phyloP scores from a whole-genome alignment of 2,113 vertebrate species.

The Epinephelus cyanopodus region DNA sequence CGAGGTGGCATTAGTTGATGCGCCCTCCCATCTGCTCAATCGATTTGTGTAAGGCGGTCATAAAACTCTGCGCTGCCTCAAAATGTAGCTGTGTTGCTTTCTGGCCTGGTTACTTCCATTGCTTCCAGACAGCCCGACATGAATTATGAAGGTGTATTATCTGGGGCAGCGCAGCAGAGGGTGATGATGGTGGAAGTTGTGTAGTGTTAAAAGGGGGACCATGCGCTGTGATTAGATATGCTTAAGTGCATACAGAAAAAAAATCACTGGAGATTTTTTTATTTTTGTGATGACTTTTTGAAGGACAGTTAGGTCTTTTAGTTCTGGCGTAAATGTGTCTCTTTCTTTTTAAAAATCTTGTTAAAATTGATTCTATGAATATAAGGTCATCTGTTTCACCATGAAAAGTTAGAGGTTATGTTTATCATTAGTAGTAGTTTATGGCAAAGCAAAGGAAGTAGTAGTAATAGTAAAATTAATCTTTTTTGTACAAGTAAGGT shows the following conservation, averaged over 20 bases:
- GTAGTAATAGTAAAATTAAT: neutral
- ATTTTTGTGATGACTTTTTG: neutral
- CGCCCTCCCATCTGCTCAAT: no score
- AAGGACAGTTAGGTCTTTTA: neutral
- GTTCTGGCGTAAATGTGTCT: neutral
- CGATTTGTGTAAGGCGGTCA: no score
- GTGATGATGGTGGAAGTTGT: neutral
- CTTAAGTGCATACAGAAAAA: neutral
- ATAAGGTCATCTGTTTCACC: neutral
- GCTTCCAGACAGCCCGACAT: constrained; percentile 42
- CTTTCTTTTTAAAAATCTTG: neutral
- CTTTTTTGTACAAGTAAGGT: neutral
- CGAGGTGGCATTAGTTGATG: no score
- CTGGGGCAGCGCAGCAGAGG: constrained; percentile 45
- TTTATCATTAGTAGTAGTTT: neutral
- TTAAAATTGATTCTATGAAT: neutral
- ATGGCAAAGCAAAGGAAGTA: neutral
- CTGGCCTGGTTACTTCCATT: neutral
- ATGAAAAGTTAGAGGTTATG: neutral
- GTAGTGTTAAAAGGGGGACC: neutral
- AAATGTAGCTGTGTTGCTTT: neutral
- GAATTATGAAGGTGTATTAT: constrained; percentile 70
- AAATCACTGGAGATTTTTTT: neutral
- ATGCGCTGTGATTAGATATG: neutral
- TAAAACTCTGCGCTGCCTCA: neutral